Conservation (phyloP, 2,113 vertebrate species). For the Cyrtonyx montezumae region DNA sequence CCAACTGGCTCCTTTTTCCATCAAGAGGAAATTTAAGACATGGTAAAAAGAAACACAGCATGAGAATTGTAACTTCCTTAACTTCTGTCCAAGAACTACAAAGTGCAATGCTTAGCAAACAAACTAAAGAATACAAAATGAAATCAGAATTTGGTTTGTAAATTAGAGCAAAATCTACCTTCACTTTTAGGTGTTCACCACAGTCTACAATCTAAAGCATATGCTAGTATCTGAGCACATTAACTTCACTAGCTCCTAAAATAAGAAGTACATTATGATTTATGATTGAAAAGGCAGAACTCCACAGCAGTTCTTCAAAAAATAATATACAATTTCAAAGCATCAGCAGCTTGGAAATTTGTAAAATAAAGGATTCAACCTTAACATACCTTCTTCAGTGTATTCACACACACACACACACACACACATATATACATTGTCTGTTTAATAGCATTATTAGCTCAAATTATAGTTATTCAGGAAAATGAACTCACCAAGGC, state of each 20-base stretch:
- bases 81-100: background rate
- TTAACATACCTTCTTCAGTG: background rate
- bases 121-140: background rate
- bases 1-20: background rate
- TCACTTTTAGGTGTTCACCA: background rate
- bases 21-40: background rate
- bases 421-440: background rate
- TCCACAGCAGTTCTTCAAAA: background rate
- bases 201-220: background rate
- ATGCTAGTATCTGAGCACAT: background rate
- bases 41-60: background rate
- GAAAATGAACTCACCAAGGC: conserved; percentile 86
- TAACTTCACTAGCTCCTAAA: background rate
- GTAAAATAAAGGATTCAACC: background rate
- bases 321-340: background rate
- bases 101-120: background rate
- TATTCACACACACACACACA: background rate
- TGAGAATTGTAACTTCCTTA: background rate
- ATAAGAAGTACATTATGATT: background rate
- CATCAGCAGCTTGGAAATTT: background rate
- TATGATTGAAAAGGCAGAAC: background rate
- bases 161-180: background rate
- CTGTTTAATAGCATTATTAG: background rate
- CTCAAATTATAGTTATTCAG: background rate
- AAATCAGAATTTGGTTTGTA: background rate